Evolutionary conservation across 2,888 invertebrate genomes (phyloP).

Genomic region (Ichneumoninae sp.): DNA sequence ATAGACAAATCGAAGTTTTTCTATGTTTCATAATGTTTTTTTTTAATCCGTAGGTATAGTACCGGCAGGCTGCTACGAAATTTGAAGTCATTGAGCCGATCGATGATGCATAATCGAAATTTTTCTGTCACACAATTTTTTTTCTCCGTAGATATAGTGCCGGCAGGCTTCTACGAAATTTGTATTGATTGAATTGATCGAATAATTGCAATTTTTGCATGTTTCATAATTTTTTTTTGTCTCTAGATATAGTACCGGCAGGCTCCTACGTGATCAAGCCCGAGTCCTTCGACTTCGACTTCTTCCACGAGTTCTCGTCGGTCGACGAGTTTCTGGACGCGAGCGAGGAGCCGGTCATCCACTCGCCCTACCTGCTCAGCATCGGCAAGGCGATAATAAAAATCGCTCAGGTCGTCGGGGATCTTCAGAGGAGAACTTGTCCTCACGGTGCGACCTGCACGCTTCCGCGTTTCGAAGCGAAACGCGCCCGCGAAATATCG

Average conservation of each 20-base stretch:
- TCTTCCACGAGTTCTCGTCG: slow-evolving; percentile 68
- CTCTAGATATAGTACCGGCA: slow-evolving; percentile 76
- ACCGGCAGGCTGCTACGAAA: slow-evolving; percentile 77
- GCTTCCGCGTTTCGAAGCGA: slow-evolving; percentile 72
- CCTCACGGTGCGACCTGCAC: slow-evolving; percentile 68
- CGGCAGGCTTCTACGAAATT: slow-evolving; percentile 76
- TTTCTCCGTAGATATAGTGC: slow-evolving; percentile 74
- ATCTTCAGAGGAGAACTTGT: slow-evolving; percentile 72
- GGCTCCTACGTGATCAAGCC: slow-evolving; percentile 79
- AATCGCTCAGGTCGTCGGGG: slow-evolving; percentile 72
- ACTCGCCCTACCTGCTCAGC: slow-evolving; percentile 78
- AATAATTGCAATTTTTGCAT: not conserved
- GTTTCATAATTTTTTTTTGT: not conserved
- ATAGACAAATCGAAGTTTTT: too few species aligned
- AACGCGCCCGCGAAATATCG: slow-evolving; percentile 70
- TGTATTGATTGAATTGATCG: too few species aligned
- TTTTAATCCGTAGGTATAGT: slow-evolving; percentile 72
- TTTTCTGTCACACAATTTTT: not conserved
- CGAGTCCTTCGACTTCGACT: slow-evolving; percentile 72
- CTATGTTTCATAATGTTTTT: not conserved
- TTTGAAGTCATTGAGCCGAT: too few species aligned
- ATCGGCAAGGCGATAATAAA: slow-evolving; percentile 79
- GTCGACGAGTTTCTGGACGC: slow-evolving; percentile 71
- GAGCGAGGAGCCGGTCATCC: slow-evolving; percentile 69
- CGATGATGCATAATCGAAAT: too few species aligned